Conservation (phyloP, 2,113 vertebrate genomes). For the Mormyrus lacerda region DNA sequence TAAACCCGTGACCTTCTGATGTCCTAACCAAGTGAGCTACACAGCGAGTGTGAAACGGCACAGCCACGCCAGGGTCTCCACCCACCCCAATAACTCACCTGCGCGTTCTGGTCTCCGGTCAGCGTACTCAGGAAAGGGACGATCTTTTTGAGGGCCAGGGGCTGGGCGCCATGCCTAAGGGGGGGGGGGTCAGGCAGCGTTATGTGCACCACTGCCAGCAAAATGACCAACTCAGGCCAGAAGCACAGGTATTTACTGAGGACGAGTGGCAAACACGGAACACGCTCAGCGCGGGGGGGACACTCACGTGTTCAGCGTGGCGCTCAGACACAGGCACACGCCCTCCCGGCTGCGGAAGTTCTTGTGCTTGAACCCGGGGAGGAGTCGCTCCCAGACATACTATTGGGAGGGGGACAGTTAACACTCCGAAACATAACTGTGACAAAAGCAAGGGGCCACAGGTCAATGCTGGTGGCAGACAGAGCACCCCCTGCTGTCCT, state of each 20-base stretch:
- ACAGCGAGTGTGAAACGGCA: neutral
- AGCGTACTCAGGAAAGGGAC: slow-evolving; percentile 81
- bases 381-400: slow-evolving; percentile 87
- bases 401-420: slow-evolving; percentile 43
- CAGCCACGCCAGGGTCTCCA: neutral
- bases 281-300: neutral
- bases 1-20: neutral
- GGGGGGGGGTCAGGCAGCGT: neutral
- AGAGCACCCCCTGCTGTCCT: neutral
- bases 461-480: neutral
- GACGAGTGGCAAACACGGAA: neutral
- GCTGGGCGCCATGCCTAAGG: slow-evolving; percentile 71
- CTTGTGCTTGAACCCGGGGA: slow-evolving; percentile 91
- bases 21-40: neutral
- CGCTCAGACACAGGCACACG: slow-evolving; percentile 81
- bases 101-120: slow-evolving; percentile 85
- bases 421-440: neutral
- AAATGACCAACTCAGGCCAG: neutral
- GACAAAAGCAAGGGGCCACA: neutral
- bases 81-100: slow-evolving; percentile 59
- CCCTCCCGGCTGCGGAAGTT: slow-evolving; percentile 93
- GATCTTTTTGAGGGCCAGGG: slow-evolving; percentile 81
- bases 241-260: neutral
- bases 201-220: neutral
- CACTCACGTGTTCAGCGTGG: slow-evolving; percentile 84